These are phyloP conservation scores for Melanargia galathea DNA, from an alignment of 2,888 invertebrate species.

Conservation along the genomic window DNA sequence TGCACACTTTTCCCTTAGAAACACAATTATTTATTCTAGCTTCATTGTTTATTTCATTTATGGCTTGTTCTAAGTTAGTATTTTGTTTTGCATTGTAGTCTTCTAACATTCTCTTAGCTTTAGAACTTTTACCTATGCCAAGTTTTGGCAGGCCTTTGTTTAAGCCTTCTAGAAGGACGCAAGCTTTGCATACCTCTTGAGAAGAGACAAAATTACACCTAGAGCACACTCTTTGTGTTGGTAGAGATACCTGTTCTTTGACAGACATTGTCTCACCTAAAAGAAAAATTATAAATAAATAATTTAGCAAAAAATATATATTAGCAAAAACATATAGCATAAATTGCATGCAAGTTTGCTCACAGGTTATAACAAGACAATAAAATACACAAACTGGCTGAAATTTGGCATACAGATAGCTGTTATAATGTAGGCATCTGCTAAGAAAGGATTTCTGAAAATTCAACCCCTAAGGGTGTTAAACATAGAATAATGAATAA, in stretches of 20 bases:
- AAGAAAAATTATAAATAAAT: background rate
- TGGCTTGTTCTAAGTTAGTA: constrained; percentile 44
- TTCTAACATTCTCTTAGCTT: constrained; percentile 85
- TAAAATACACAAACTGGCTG: too few species aligned
- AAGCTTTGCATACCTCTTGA: constrained; percentile 97
- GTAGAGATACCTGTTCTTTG: constrained; percentile 91
- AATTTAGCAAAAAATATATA: too few species aligned
- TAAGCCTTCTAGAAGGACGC: constrained; percentile 96
- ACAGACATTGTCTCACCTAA: constrained; percentile 90
- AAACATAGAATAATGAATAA: too few species aligned
- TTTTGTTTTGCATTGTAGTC: constrained; percentile 70
- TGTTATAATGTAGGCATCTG: too few species aligned
- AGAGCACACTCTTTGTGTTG: constrained; percentile 89
- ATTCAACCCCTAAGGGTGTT: too few species aligned
- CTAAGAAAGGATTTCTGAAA: too few species aligned
- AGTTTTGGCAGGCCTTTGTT: constrained; percentile 95
- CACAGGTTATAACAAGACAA: too few species aligned
- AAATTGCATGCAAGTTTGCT: too few species aligned
- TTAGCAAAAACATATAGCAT: too few species aligned
- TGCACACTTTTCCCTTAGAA: constrained; percentile 46
- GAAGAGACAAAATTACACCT: constrained; percentile 96
- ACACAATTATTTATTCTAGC: constrained; percentile 43
- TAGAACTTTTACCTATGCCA: constrained; percentile 95
- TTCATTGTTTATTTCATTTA: constrained; percentile 57
- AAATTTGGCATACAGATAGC: too few species aligned